A percentile compares a stretch with the other conserved stretches of the same genome.
Conservation (phyloP, 2,797 vertebrate species). For the Otolemur crassicaudatus region DNA sequence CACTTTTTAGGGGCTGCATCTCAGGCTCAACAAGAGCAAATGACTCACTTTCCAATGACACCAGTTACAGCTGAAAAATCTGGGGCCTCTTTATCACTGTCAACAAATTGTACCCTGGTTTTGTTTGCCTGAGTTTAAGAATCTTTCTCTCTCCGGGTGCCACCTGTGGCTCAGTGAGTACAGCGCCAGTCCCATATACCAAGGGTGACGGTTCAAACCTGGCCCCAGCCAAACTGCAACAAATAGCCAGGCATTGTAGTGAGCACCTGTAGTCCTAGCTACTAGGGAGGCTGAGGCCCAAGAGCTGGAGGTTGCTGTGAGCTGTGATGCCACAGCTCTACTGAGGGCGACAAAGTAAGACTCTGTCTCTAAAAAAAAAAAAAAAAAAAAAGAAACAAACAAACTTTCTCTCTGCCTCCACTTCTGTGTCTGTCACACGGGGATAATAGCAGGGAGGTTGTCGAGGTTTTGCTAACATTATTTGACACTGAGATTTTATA, state of each 20-base stretch:
- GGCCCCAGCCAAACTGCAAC: too few relatives aligned
- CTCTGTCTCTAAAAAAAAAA: too few relatives aligned
- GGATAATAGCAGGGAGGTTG: neutral
- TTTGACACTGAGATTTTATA: neutral
- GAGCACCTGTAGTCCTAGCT: too few relatives aligned
- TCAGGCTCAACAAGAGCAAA: neutral
- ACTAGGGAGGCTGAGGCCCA: too few relatives aligned
- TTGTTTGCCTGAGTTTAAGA: conserved; percentile 42
- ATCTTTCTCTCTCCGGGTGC: neutral
- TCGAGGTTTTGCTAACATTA: neutral
- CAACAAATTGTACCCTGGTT: neutral
- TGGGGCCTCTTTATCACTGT: neutral
- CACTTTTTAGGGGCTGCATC: neutral
- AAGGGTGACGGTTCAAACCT: too few relatives aligned
- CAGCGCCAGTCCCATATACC: too few relatives aligned
- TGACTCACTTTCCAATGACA: neutral
- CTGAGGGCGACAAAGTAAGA: too few relatives aligned
- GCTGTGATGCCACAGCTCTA: too few relatives aligned
- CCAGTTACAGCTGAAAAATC: neutral
- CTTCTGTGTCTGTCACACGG: neutral
- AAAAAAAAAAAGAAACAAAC: too few relatives aligned
- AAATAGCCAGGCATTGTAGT: too few relatives aligned
- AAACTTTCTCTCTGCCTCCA: neutral
- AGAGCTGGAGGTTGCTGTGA: too few relatives aligned
- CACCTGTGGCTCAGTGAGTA: too few relatives aligned